phyloP scores from a whole-genome alignment of 2,797 vertebrate species.

The Periophthalmus magnuspinnatus region DNA sequence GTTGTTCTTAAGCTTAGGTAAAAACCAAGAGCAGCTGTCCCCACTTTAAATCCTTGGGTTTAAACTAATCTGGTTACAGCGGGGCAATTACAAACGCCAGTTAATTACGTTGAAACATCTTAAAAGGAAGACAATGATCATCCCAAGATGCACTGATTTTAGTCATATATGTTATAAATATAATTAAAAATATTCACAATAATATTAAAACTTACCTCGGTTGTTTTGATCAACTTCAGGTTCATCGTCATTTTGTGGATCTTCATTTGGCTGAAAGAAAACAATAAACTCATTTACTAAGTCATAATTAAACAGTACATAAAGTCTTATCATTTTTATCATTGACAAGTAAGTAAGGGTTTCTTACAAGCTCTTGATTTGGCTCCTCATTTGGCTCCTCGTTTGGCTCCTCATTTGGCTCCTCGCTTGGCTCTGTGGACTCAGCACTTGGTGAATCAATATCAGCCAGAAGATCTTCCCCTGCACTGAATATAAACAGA shows the following conservation, averaged over 20 bases:
- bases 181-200: neutral
- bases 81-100: slow-evolving; percentile 56
- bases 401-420: slow-evolving; percentile 44
- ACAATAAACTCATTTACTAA: neutral
- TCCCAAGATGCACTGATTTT: neutral
- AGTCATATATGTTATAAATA: neutral
- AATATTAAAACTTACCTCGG: slow-evolving; percentile 58
- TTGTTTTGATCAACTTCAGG: slow-evolving; percentile 60
- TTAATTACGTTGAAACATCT: slow-evolving; percentile 58
- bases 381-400: too few species aligned
- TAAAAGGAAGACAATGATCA: slow-evolving; percentile 33
- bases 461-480: slow-evolving; percentile 71
- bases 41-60: slow-evolving; percentile 66
- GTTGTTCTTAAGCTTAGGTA: slow-evolving; percentile 26
- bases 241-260: slow-evolving; percentile 37
- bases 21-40: slow-evolving; percentile 64
- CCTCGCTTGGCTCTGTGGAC: slow-evolving; percentile 57
- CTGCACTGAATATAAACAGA: slow-evolving; percentile 58
- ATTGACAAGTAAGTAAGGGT: slow-evolving; percentile 1
- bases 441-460: slow-evolving; percentile 51
- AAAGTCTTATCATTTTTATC: neutral
- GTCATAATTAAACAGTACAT: too few species aligned
- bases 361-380: slow-evolving; percentile 70
- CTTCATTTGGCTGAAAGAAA: slow-evolving; percentile 53
- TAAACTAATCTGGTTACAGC: slow-evolving; percentile 75